Evolutionary conservation across 2,888 invertebrate species (phyloP).

Genomic region (Leucania comma): DNA sequence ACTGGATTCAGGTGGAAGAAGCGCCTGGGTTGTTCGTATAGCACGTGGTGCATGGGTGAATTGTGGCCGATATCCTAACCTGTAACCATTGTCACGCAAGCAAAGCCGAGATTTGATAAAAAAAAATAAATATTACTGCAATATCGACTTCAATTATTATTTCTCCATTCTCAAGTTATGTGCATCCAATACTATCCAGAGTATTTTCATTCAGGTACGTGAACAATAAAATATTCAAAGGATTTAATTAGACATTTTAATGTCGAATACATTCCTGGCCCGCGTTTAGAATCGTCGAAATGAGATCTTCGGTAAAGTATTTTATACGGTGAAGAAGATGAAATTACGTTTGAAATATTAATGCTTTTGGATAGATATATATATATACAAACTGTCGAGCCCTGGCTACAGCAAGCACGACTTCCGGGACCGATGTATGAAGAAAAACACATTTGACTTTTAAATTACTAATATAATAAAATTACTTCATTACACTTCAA

Average conservation of each 20-base stretch:
- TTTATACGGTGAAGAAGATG: conserved; percentile 15
- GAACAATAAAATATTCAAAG: conserved; percentile 52
- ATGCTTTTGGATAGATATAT: not conserved
- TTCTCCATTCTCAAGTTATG: not conserved
- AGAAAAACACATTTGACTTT: no score
- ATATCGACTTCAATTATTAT: conserved; percentile 3
- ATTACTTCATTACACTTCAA: no score
- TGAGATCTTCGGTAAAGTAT: conserved; percentile 21
- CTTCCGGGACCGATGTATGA: no score
- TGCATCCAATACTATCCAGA: conserved; percentile 24
- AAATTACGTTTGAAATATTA: conserved; percentile 3
- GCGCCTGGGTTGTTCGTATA: no score
- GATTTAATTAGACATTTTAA: conserved; percentile 52
- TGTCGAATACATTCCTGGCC: conserved; percentile 30
- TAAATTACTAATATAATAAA: no score
- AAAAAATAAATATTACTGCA: not conserved
- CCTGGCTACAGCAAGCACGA: no score
- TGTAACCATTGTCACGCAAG: no score
- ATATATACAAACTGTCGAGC: no score
- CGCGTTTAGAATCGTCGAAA: conserved; percentile 25
- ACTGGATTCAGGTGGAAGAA: no score
- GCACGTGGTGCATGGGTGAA: no score
- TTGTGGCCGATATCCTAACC: no score
- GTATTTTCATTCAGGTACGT: conserved; percentile 38
- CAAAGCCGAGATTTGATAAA: not conserved